phyloP scores from a whole-genome alignment of 23 tunicate species.

The Ascidia mentula region DNA sequence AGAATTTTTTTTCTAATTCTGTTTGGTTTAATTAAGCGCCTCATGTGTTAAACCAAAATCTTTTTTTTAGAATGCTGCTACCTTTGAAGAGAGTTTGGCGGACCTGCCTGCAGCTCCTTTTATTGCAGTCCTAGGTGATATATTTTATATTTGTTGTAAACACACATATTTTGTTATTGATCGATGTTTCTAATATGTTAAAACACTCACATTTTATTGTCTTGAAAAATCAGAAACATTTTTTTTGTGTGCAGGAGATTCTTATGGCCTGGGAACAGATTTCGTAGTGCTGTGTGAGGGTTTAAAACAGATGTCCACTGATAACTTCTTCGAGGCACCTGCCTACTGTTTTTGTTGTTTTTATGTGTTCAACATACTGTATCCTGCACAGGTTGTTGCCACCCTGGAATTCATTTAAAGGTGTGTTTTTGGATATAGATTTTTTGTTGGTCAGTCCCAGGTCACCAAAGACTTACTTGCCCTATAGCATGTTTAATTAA shows the following conservation, averaged over 20 bases:
- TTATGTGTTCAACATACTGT: slow-evolving; percentile 10
- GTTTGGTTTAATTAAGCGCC: no score
- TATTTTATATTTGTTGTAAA: neutral
- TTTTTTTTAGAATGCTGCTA: neutral
- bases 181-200: no score
- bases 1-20: no score
- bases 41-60: neutral
- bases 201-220: no score
- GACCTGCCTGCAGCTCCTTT: neutral
- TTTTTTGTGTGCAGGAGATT: neutral
- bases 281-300: neutral
- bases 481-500: no score
- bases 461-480: no score
- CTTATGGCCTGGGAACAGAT: neutral
- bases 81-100: neutral
- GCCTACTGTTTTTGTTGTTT: slow-evolving; percentile 13
- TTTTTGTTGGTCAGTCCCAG: neutral
- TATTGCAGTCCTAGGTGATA: neutral
- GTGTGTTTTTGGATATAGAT: neutral
- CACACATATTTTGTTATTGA: no score
- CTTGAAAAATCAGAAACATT: no score
- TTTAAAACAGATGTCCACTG: neutral
- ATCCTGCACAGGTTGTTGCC: neutral
- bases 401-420: slow-evolving; percentile 18
- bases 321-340: slow-evolving; percentile 1